phyloP scores from a whole-genome alignment of 2,113 vertebrate genomes.

The Entelurus aequoreus region DNA sequence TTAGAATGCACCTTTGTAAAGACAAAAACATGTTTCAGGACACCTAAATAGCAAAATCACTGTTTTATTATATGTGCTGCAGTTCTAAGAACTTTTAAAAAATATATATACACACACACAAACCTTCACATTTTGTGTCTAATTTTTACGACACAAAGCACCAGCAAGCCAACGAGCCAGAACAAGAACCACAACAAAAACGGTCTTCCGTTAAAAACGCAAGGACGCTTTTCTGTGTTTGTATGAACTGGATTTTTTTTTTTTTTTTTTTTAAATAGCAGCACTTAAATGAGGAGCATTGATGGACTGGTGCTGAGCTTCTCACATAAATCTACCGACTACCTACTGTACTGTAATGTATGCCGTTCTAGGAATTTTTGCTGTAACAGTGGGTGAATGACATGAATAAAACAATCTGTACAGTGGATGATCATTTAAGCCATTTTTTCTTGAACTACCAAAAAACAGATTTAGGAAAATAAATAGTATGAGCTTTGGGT shows the following conservation, averaged over 20 bases:
- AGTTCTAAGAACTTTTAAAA: neutral
- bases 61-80: neutral
- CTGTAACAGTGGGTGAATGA: neutral
- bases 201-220: too few species aligned
- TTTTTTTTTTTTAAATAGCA: neutral
- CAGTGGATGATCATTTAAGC: neutral
- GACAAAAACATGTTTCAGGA: neutral
- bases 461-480: too few species aligned
- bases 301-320: neutral
- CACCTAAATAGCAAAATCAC: slow-evolving; percentile 22
- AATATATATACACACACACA: too few species aligned
- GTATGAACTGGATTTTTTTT: neutral
- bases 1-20: neutral
- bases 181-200: neutral
- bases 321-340: neutral
- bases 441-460: too few species aligned
- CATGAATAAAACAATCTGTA: neutral
- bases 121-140: neutral
- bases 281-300: neutral
- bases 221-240: neutral
- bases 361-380: neutral
- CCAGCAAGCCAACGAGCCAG: neutral
- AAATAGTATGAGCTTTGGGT: too few species aligned
- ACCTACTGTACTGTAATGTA: neutral
- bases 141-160: neutral